phyloP scores from a whole-genome alignment of 2,113 vertebrate species.

The Syrrhaptes paradoxus region DNA sequence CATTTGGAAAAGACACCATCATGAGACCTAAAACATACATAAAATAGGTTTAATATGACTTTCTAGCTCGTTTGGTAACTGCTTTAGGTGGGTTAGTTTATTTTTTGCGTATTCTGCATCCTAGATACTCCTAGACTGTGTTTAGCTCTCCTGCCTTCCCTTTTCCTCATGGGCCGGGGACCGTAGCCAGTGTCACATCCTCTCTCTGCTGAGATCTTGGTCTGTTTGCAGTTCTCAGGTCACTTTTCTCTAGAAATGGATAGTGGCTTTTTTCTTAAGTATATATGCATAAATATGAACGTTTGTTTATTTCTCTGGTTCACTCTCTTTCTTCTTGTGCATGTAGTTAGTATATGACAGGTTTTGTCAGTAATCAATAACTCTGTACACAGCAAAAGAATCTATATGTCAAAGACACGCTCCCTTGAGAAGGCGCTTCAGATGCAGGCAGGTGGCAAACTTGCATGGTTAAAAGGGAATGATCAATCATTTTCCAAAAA shows the following conservation, averaged over 20 bases:
- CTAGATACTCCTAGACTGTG: background rate
- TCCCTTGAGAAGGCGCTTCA: background rate
- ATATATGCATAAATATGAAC: background rate
- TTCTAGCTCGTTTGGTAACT: background rate
- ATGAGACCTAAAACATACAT: background rate
- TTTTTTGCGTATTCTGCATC: background rate
- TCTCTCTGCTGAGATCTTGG: background rate
- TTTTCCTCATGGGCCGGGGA: background rate
- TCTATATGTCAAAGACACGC: background rate
- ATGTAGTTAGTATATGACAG: background rate
- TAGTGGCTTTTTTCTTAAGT: background rate
- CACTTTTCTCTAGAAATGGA: background rate
- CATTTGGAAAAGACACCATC: background rate
- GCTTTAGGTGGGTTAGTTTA: background rate
- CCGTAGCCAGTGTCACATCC: background rate
- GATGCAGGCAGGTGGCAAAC: background rate
- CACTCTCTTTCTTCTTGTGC: background rate
- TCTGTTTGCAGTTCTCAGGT: background rate
- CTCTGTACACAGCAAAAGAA: background rate
- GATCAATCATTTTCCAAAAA: background rate
- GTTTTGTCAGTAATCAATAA: background rate
- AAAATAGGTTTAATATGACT: background rate
- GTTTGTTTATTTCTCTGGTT: background rate
- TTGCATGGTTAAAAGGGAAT: background rate
- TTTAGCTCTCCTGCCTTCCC: background rate